Evolutionary conservation across 2,888 invertebrate species (phyloP).

Genomic region (Harpalus rufipes): DNA sequence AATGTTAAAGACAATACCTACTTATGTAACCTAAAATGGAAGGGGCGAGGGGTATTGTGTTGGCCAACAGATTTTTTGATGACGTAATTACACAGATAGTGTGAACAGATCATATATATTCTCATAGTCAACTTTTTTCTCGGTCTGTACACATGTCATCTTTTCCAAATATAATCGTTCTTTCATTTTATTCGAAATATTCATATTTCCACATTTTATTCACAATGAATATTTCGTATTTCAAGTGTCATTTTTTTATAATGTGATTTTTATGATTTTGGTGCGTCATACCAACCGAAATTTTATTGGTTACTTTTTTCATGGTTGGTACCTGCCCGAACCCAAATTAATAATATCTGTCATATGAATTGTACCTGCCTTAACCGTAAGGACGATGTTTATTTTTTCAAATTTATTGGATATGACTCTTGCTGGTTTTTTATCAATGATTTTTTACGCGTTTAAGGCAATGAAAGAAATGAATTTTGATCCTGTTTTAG

Average conservation of each 20-base stretch:
- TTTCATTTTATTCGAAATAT: slow-evolving; percentile 53
- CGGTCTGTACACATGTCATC: slow-evolving; percentile 3
- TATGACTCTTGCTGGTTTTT: slow-evolving; percentile 26
- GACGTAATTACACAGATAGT: no score
- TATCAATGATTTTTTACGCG: slow-evolving; percentile 29
- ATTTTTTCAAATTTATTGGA: slow-evolving; percentile 54
- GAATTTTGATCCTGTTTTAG: neutral
- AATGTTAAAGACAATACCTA: no score
- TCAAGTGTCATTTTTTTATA: slow-evolving; percentile 56
- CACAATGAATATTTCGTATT: slow-evolving; percentile 48
- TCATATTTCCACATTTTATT: slow-evolving; percentile 54
- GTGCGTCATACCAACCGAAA: slow-evolving; percentile 55
- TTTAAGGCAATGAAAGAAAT: slow-evolving; percentile 15
- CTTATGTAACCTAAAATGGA: no score
- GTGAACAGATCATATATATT: no score
- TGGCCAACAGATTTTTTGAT: no score
- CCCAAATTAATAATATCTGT: slow-evolving; percentile 59
- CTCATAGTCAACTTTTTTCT: no score
- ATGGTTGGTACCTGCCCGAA: slow-evolving; percentile 45
- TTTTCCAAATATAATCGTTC: slow-evolving; percentile 51
- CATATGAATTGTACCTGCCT: slow-evolving; percentile 46
- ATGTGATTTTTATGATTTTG: slow-evolving; percentile 51
- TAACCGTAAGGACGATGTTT: slow-evolving; percentile 41
- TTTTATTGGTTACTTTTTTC: slow-evolving; percentile 54
- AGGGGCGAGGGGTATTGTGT: no score